Base-by-base conservation (phyloP, 2,113 vertebrate genomes). In the Gymnogyps californianus region DNA sequence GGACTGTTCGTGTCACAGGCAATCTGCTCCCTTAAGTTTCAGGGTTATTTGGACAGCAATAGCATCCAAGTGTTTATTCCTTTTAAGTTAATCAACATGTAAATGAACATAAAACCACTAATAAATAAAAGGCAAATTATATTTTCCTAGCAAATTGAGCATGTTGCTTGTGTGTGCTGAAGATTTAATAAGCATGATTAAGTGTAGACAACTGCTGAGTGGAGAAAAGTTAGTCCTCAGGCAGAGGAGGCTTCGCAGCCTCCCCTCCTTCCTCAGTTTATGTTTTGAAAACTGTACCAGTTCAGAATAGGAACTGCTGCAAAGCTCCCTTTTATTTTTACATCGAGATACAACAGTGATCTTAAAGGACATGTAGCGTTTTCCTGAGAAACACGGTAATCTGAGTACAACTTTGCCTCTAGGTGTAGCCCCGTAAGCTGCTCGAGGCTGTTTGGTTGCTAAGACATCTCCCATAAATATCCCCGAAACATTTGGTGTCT, bases 91-190 rank as follows among this genome's bases (percentile, higher is more conserved):
- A 75, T 28, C 69, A 87, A 57, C 51, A 11, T 2, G 3, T 49
- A 96, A 92, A 58, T 16, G 15, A 89, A 55, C 5, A 8, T 57
- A 24, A 75, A 87, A 34, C 1, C 59, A 9, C 46, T 59, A 79
- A 91, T 91, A 94, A 91, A 87, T 62, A 59, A 59, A 78, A 93
- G 83, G 62, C 51, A 93, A 81, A 91, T 51, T 16, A 57, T 69
- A 65, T 97, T 96, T 96, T 83, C 80, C 55, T 44, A 66, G 89
- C 59, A 92, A 95, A 93, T 83, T 1, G 17, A 79, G 83, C 83
- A 38, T 66, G 76, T 25, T 91, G 54, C 58, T 70, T 5, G 16
- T 74, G 71, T 74, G 55, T 67, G 10, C 80, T 69, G 72, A 65
- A 49, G 82, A 38, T 76, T 79, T 89, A 70, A 62, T 62, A 34